phyloP scores from a whole-genome alignment of 2,797 vertebrate genomes.

The Xenentodon cancila region DNA sequence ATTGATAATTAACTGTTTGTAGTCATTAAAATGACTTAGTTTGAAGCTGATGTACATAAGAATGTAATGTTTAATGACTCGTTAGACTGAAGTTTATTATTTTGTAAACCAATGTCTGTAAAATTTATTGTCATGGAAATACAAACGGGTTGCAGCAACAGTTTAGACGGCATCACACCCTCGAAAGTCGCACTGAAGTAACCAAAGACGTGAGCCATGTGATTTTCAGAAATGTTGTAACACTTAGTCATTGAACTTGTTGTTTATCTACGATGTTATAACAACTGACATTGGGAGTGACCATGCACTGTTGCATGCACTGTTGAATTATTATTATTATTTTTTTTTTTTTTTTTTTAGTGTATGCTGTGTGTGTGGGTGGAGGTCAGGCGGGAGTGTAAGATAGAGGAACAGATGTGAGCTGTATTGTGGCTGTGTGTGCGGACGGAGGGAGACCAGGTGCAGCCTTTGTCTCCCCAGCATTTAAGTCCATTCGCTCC shows the following conservation, averaged over 20 bases:
- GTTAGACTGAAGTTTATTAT: too few relatives aligned
- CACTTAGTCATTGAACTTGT: constrained; percentile 40
- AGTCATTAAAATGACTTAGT: too few relatives aligned
- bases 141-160: constrained; percentile 25
- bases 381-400: constrained; percentile 73
- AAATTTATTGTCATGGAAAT: neutral
- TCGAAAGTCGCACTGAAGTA: constrained; percentile 9
- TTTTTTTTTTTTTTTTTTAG: too few relatives aligned
- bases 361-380: constrained; percentile 33
- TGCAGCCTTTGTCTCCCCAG: constrained; percentile 93
- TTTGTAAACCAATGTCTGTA: neutral
- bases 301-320: constrained; percentile 14
- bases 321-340: constrained; percentile 40
- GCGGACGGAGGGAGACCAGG: constrained; percentile 88
- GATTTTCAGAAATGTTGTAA: constrained; percentile 9
- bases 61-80: too few relatives aligned
- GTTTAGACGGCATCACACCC: neutral
- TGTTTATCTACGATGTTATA: constrained; percentile 40
- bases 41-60: too few relatives aligned
- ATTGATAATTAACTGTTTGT: too few relatives aligned
- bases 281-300: constrained; percentile 45
- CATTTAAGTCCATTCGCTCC: constrained; percentile 82
- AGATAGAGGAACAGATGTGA: constrained; percentile 91
- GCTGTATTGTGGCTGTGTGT: constrained; percentile 82
- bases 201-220: neutral